Percentiles rank a stretch among this genome's conserved stretches.
Conservation (phyloP, 92 coral and sea anemone genomes). For the Epizoanthus stellaris region DNA sequence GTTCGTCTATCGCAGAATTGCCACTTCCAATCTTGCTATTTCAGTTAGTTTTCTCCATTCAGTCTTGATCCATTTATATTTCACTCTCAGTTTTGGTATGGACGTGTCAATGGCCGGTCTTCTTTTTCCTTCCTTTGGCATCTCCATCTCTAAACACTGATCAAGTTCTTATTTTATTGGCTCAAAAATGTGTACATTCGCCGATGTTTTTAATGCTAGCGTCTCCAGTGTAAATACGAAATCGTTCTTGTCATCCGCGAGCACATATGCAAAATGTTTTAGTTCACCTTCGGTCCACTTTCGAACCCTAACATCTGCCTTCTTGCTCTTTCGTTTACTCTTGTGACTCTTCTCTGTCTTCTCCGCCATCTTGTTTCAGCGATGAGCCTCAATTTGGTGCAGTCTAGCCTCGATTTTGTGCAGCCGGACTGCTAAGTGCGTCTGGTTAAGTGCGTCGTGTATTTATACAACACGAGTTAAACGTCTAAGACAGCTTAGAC, state of each 20-base stretch:
- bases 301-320: background rate
- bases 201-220: background rate
- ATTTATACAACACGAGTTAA: background rate
- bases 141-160: background rate
- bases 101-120: background rate
- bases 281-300: background rate
- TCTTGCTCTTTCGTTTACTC: background rate
- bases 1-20: too few relatives aligned
- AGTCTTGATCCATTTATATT: background rate
- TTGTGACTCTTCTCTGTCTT: background rate
- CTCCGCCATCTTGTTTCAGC: background rate
- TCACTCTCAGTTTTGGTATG: conserved; percentile 2
- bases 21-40: too few relatives aligned
- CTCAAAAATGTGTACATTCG: background rate
- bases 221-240: too few relatives aligned
- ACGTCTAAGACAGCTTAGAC: background rate
- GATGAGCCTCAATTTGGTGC: background rate
- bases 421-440: background rate
- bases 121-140: background rate
- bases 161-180: background rate
- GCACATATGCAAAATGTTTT: background rate
- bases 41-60: background rate
- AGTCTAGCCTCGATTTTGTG: background rate
- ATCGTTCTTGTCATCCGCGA: too few relatives aligned
- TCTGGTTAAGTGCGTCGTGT: background rate